Percentiles rank a stretch among this genome's conserved stretches.
Conservation (phyloP, 1,140 invertebrate species). For the Ditylenchus dipsaci region DNA sequence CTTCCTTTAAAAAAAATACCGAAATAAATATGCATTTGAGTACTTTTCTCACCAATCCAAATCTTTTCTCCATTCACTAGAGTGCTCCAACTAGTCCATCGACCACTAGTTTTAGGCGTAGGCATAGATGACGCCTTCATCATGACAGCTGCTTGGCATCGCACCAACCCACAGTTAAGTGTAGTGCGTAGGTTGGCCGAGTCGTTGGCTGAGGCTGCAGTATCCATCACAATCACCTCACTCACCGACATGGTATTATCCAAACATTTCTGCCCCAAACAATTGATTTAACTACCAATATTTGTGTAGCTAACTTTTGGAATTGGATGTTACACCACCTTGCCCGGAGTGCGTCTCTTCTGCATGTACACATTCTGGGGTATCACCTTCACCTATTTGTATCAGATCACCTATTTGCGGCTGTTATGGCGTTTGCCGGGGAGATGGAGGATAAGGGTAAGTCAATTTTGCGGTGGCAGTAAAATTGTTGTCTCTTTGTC, state of each 20-base stretch:
- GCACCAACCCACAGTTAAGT: slow-evolving; percentile 53
- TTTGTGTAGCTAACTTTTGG: slow-evolving; percentile 59
- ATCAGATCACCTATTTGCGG: slow-evolving; percentile 59
- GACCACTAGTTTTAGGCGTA: too few relatives aligned
- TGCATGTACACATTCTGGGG: slow-evolving; percentile 60
- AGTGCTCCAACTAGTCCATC: neutral
- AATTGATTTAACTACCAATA: neutral
- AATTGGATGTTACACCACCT: slow-evolving; percentile 60
- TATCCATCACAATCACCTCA: slow-evolving; percentile 63
- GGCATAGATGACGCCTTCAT: slow-evolving; percentile 64
- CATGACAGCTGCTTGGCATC: slow-evolving; percentile 60
- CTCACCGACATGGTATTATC: slow-evolving; percentile 59
- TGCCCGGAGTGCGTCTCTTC: slow-evolving; percentile 60
- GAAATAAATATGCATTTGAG: neutral
- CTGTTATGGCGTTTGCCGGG: slow-evolving; percentile 58
- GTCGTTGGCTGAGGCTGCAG: slow-evolving; percentile 59
- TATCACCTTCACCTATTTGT: slow-evolving; percentile 60
- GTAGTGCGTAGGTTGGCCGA: slow-evolving; percentile 51
- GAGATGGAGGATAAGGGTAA: slow-evolving; percentile 56
- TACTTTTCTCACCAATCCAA: neutral
- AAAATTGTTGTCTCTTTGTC: too few relatives aligned
- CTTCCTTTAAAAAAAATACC: too few relatives aligned
- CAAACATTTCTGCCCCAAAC: neutral
- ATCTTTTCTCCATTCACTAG: neutral
- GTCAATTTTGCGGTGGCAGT: too few relatives aligned